A percentile compares a stretch with the other conserved stretches of the same genome.
Evolutionary conservation across 2,888 invertebrate species (phyloP).

Genomic region (Dyspetes luteomarginatus): DNA sequence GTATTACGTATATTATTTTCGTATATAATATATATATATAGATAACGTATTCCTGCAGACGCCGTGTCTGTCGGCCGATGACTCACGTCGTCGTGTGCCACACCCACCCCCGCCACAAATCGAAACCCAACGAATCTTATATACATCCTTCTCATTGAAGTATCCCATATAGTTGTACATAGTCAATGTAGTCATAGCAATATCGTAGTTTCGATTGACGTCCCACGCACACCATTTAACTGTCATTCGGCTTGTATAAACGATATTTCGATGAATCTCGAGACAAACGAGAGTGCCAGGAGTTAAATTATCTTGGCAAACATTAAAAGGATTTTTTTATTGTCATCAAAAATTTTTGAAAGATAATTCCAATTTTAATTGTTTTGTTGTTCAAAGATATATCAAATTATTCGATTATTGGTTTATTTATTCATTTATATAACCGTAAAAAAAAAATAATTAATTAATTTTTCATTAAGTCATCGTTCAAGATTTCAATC

Average conservation of each 20-base stretch:
- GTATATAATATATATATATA: not conserved
- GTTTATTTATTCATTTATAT: not conserved
- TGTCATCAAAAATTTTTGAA: not conserved
- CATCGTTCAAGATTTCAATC: too few relatives aligned
- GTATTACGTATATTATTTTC: not conserved
- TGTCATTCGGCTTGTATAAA: constrained; percentile 62
- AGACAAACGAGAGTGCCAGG: constrained; percentile 3
- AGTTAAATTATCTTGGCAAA: not conserved
- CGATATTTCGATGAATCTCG: constrained; percentile 40
- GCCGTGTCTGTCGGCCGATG: constrained; percentile 65
- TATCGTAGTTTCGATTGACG: constrained; percentile 42
- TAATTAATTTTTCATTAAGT: too few relatives aligned
- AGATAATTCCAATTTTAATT: not conserved
- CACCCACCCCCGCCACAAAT: constrained; percentile 72
- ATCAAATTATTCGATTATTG: too few relatives aligned
- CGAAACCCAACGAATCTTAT: constrained; percentile 21
- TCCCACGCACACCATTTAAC: constrained; percentile 62
- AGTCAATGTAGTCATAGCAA: constrained; percentile 30
- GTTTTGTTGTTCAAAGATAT: not conserved
- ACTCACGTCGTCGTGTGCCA: constrained; percentile 74
- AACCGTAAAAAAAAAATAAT: too few relatives aligned
- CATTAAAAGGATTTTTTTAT: not conserved
- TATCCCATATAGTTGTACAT: not conserved
- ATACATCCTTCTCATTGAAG: constrained; percentile 32
- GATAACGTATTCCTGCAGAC: constrained; percentile 21